Conservation (phyloP, 1,140 invertebrate genomes). For the Brachionus paranguensis region DNA sequence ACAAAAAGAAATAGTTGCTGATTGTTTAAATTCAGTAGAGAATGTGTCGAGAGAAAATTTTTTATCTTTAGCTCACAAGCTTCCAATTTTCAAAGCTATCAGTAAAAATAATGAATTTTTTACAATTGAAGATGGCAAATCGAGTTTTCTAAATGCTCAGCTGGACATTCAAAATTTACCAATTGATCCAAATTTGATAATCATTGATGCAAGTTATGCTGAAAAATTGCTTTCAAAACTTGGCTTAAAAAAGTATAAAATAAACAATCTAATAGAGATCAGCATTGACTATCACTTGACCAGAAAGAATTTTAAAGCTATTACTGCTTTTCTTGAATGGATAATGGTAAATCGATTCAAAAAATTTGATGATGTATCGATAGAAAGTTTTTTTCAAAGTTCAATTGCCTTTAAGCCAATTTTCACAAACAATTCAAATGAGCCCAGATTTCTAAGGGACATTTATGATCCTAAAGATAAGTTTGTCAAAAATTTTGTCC, state of each 20-base stretch:
- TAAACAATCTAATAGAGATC: not conserved
- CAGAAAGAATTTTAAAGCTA: not conserved
- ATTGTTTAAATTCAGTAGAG: not conserved
- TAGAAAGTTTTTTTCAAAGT: not conserved
- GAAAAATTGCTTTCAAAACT: not conserved
- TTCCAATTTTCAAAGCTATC: not conserved
- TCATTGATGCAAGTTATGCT: not conserved
- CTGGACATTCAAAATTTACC: not conserved
- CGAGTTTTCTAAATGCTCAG: not conserved
- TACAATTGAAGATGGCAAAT: not conserved
- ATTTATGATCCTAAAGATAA: conserved; percentile 18
- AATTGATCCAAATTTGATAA: not conserved
- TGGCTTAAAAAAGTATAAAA: not conserved
- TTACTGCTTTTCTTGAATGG: not conserved
- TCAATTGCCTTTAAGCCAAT: not conserved
- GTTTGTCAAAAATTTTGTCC: not conserved
- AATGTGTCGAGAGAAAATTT: not conserved
- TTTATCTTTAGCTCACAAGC: not conserved
- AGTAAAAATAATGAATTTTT: not conserved
- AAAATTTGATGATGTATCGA: not conserved
- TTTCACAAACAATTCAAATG: not conserved
- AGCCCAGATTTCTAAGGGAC: not conserved
- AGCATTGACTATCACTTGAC: not conserved
- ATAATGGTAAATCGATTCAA: not conserved
- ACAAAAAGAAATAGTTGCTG: not conserved